Evolutionary conservation across 2,113 vertebrate species (phyloP), one percentile per base, ranked within the genome.

Genomic region (Phalacrocorax brasilianus): DNA sequence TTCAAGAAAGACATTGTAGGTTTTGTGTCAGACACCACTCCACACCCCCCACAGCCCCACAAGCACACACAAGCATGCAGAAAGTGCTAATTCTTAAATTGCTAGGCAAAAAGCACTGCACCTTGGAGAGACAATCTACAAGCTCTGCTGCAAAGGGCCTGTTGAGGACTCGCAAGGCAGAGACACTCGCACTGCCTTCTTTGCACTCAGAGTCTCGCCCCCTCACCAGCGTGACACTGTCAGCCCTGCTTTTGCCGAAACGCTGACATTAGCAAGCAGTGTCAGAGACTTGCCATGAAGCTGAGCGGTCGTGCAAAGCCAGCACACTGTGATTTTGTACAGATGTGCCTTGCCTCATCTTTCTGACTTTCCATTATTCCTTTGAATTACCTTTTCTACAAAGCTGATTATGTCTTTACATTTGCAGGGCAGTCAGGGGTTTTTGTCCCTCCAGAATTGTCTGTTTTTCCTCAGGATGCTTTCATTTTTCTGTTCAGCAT

Each of bases 301-400:
- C 74, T 85, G 53, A 93, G 93, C 85, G 85, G 33, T 66, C 1
- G 1, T 55, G 71, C 66, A 44, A 76, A 82, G 73, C 73, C 11
- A n/a, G 18, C 0, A 4, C 4, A 0, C 73, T 44, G 55, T 87
- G 89, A 67, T 92, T 95, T 89, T 68, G 38, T 91, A 72, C 73
- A 89, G 89, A 72, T 82, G 61, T 72, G 68, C 84, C 91, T 89
- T 71, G 52, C 73, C 49, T 94, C 73, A 52, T 76, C 65, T 91
- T 91, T 87, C 93, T 89, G 89, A 47, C 76, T 91, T 91, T 40
- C 80, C 44, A 65, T 95, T 91, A 91, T 95, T 75, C 68, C 86
- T 91, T 85, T 85, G 76, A 92, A 95, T 92, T 84, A 95, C 73
- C 89, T 95, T 95, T 92, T 61, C 80, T 95, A 52, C 89, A 89